These are phyloP conservation scores for Marmota flaviventris DNA, from an alignment of 2,113 vertebrate species.

Conservation along the genomic window DNA sequence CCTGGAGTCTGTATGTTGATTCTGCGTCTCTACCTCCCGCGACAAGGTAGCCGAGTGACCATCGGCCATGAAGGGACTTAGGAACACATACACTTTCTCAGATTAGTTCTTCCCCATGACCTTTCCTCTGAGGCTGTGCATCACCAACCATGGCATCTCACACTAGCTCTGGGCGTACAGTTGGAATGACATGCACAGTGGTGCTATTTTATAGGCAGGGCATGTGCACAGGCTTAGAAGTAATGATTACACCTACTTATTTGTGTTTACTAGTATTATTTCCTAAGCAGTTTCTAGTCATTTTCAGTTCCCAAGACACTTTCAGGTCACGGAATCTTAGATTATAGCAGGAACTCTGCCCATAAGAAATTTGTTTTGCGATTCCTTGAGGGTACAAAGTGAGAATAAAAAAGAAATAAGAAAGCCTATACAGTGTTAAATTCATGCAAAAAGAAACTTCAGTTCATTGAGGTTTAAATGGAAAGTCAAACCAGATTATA, in stretches of 20 bases:
- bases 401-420: not conserved
- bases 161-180: rapidly evolving
- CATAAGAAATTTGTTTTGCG: not conserved
- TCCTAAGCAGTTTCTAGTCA: not conserved
- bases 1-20: too few species aligned
- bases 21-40: too few species aligned
- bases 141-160: not conserved
- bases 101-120: not conserved
- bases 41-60: too few species aligned
- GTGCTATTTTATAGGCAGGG: not conserved
- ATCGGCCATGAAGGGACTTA: too few species aligned
- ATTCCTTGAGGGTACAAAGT: not conserved
- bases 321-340: not conserved
- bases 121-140: not conserved
- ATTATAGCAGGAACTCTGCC: not conserved
- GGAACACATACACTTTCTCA: not conserved
- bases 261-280: not conserved
- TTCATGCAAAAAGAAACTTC: too few species aligned
- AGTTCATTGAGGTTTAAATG: not conserved
- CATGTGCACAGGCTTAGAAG: not conserved
- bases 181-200: not conserved
- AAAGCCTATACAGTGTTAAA: not conserved
- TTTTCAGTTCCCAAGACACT: not conserved
- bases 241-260: not conserved
- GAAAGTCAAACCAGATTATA: not conserved